Conservation (phyloP, 2,797 vertebrate species). For the Macrochelys suwanniensis region DNA sequence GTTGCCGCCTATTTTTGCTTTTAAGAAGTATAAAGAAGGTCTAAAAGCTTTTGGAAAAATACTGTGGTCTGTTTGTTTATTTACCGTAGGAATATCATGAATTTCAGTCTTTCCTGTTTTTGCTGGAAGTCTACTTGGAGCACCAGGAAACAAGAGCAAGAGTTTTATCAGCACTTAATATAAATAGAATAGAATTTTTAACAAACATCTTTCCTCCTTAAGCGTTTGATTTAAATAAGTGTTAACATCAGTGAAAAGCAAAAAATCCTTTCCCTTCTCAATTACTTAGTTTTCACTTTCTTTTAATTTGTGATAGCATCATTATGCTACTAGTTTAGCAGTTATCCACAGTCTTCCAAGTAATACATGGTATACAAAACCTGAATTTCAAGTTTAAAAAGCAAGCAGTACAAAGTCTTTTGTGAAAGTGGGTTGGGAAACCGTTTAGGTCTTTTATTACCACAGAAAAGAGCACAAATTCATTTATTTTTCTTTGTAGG, state of each 20-base stretch:
- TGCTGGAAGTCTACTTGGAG: neutral
- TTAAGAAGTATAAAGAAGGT: neutral
- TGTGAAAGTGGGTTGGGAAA: neutral
- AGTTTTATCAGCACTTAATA: conserved; percentile 13
- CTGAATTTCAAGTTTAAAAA: neutral
- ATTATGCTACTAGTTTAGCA: neutral
- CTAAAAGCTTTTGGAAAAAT: neutral
- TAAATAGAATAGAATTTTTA: neutral
- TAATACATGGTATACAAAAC: neutral
- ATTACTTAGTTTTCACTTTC: neutral
- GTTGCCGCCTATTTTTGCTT: neutral
- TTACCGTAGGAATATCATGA: neutral
- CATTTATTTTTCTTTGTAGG: neutral
- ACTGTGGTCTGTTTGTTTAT: neutral
- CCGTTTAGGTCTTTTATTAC: neutral
- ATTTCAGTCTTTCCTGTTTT: neutral
- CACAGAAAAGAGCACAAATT: neutral
- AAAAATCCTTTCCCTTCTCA: neutral
- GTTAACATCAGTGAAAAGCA: neutral
- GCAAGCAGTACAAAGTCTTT: neutral
- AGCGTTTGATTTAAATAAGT: conserved; percentile 11
- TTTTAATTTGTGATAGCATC: neutral
- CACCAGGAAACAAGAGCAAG: neutral
- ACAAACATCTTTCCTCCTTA: conserved; percentile 3
- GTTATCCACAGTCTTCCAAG: neutral